Conservation (phyloP, 2,797 vertebrate genomes). For the Anableps anableps region DNA sequence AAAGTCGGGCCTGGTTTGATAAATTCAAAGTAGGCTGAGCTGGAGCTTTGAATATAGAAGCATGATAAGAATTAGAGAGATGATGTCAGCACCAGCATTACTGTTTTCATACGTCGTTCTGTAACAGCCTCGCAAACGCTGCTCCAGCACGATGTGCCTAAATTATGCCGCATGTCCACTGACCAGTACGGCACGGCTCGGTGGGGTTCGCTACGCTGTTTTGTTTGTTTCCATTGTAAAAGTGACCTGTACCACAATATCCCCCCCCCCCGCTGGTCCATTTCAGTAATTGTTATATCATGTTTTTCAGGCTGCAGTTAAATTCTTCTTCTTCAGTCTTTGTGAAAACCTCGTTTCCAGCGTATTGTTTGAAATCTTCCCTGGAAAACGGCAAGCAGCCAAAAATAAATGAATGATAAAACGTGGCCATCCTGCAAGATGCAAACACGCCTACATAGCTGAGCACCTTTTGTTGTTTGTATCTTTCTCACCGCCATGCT, state of each 20-base stretch:
- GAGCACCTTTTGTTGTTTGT: slow-evolving; percentile 34
- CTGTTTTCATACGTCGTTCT: too few species aligned
- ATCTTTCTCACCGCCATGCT: slow-evolving; percentile 30
- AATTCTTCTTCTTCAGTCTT: background rate
- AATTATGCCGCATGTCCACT: too few species aligned
- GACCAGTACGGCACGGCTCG: background rate
- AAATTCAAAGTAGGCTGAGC: background rate
- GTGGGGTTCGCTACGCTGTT: background rate
- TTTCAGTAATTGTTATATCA: background rate
- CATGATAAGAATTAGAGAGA: background rate
- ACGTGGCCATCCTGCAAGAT: slow-evolving; percentile 22
- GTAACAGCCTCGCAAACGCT: too few species aligned
- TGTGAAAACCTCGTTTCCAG: slow-evolving; percentile 3
- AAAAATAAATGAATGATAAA: slow-evolving; percentile 34
- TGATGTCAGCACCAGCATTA: background rate
- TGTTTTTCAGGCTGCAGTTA: slow-evolving; percentile 2
- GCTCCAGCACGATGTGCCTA: background rate
- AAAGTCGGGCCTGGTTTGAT: background rate
- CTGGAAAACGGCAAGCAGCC: slow-evolving; percentile 11
- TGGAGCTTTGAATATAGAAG: background rate
- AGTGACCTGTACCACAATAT: too few species aligned
- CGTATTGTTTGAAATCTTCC: slow-evolving; percentile 8
- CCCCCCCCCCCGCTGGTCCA: too few species aligned
- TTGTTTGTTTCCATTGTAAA: background rate
- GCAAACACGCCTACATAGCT: slow-evolving; percentile 31